Base-by-base conservation (phyloP, 2,113 vertebrate species). In the Leptobrachium ailaonicum region DNA sequence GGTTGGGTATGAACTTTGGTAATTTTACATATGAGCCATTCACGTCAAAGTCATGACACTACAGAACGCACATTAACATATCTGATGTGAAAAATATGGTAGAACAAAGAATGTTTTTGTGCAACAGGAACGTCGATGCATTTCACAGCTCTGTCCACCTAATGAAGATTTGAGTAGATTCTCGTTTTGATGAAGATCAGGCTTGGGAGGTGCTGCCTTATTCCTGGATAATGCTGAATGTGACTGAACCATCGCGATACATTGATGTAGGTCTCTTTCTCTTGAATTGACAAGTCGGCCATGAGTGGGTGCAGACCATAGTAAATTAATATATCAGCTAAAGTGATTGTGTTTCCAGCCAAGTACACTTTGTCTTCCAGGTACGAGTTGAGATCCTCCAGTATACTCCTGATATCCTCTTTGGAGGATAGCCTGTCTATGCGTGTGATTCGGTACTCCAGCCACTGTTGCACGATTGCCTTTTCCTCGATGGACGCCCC, bases 181-280 rank as follows among this genome's bases (percentile, higher is more conserved):
- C 94, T 95, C 90, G 97, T 99, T 89, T 95, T 96, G 86, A 97
- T 87, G 77, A 99, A 95, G 83, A 94, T 76, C 77, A 99, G 88
- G 13, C 84, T 82, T 2, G 94, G 86, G 75, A 98, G 92, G 86
- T 98, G 95, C 80, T 97, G 97, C 42, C 94, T 87, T 83, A 98
- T 83, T 45, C 95, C 94, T 0, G 96, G 95, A 79, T 91, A 91
- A 84, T 98, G 93, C 73, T 99, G 98, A 76, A 99, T 92, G 85
- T 99, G 97, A 85, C 95, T 94, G 77, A 99, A 99, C 97, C 98
- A 99, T 74, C 97, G 94, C 0, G 95, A 95, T 75, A 98, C 93
- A 1, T 98, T 99, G 41, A 96, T 84, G 8, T 93, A 95, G 78
- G 90, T 93, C 90, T 99, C 98, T 87, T 96, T 97, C 84, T 99